A percentile compares a stretch with the other conserved stretches of the same genome.
Conservation (phyloP, 1,140 invertebrate genomes). For the Apis cerana region DNA sequence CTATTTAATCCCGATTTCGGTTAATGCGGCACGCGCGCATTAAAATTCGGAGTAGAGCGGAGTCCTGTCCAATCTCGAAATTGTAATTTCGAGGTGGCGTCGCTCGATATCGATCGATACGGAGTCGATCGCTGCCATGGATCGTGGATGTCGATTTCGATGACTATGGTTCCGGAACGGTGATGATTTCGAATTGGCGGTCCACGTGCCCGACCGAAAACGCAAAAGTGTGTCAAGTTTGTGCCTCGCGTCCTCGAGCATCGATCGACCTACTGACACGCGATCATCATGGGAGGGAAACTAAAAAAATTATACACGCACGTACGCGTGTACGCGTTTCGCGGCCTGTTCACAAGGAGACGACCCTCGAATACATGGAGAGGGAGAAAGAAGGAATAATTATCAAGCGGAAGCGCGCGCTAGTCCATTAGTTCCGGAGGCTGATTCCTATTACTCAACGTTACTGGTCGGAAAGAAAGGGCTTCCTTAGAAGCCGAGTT, state of each 20-base stretch:
- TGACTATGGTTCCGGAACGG: background rate
- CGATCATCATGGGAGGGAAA: constrained; percentile 6
- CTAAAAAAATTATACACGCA: background rate
- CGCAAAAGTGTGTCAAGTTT: constrained; percentile 43
- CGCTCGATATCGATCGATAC: too few relatives aligned
- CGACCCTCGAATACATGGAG: background rate
- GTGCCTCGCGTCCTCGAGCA: constrained; percentile 4
- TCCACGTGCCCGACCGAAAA: constrained; percentile 17
- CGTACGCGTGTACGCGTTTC: background rate
- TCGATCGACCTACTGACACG: constrained; percentile 48
- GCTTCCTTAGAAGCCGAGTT: constrained; percentile 39
- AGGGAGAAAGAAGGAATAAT: constrained; percentile 2
- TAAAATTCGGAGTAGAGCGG: too few relatives aligned
- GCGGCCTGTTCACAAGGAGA: background rate
- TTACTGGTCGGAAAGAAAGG: constrained; percentile 13
- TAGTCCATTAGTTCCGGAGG: constrained; percentile 56
- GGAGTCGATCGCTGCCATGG: background rate
- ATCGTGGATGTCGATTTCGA: background rate
- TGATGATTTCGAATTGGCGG: background rate
- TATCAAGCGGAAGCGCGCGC: constrained; percentile 36
- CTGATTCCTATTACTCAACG: constrained; percentile 62
- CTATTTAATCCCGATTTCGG: too few relatives aligned
- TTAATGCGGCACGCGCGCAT: too few relatives aligned
- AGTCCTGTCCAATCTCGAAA: too few relatives aligned
- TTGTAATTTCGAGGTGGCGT: too few relatives aligned